Conservation (phyloP, 2,113 vertebrate species). For the Erythrocebus patas region DNA sequence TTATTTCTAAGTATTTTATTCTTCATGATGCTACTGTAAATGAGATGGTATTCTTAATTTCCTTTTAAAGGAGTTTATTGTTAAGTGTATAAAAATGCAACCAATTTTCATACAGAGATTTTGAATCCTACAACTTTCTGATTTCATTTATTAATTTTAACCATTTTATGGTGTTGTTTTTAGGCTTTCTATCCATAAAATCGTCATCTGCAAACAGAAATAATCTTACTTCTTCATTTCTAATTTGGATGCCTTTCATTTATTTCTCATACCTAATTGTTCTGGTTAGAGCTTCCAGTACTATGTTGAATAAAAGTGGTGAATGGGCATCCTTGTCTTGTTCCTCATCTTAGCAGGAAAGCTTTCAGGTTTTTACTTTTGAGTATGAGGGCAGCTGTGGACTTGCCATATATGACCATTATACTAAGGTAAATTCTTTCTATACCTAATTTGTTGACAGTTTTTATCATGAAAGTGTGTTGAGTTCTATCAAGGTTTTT, state of each 20-base stretch:
- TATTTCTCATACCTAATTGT: neutral
- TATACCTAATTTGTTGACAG: neutral
- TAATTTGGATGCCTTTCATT: neutral
- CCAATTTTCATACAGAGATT: neutral
- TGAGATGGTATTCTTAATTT: neutral
- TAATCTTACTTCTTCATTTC: neutral
- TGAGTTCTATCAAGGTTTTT: neutral
- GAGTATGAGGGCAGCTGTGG: neutral
- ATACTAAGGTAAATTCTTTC: neutral
- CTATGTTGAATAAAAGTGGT: neutral
- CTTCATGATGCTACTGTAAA: neutral
- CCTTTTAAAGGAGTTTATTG: neutral
- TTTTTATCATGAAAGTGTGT: neutral
- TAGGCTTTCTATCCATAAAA: neutral
- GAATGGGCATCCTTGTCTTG: neutral
- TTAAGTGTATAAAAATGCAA: neutral
- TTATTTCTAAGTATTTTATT: neutral
- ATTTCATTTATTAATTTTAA: neutral
- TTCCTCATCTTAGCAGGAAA: neutral
- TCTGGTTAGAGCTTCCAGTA: neutral
- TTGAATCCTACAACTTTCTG: neutral
- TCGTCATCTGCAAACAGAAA: neutral
- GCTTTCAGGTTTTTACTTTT: neutral
- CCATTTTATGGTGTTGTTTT: neutral
- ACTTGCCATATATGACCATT: neutral